Base-by-base conservation (phyloP, 2,113 vertebrate genomes). In the Bagarius yarrelli region DNA sequence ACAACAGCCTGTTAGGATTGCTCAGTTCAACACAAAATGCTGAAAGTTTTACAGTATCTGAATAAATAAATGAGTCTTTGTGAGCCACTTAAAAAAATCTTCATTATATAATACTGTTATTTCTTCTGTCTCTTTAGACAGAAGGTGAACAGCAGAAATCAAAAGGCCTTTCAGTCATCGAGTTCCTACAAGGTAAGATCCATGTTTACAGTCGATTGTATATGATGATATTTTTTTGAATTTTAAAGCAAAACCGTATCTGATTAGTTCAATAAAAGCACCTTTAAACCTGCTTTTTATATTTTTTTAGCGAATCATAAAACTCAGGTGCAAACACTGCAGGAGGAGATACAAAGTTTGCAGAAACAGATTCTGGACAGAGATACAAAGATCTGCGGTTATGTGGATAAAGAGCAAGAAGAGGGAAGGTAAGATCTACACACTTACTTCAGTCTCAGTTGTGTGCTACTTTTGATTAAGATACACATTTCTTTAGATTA, bases 361-460 rank as follows among this genome's bases (percentile, higher is more conserved):
- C 91, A 93, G 81, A 63, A 89, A 47, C 61, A 87, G 40, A 89
- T 92, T 78, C 60, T 91, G 66, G 84, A 90, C 1, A 80, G 91
- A 85, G 92, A 93, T 78, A 83, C 82, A 55, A 79, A 85, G 8
- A 64, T 93, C 76, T 94, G 93, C 87, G 66, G 61, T 36, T 88
- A 84, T 85, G 89, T 87, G 25, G 90, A 93, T 79, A 21, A 19
- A 16, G 50, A 76, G 0, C 80, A 80, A 0, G 86, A 85, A 1
- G 90, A 92, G 75, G 88, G 85, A 73, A 80, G 84, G 93, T 94
- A 85, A 90, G 90, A 81, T 13, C 1, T 27, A 13, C 5, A 8
- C 57, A 8, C 1, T 50, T 9, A 18, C 25, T 50, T 8, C 5
- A 32, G 27, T 34, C 2, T 72, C n/a, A 18, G n/a, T 50, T 78